Evolutionary conservation across 1,140 invertebrate genomes (phyloP).

Genomic region (Diorhabda elongata): DNA sequence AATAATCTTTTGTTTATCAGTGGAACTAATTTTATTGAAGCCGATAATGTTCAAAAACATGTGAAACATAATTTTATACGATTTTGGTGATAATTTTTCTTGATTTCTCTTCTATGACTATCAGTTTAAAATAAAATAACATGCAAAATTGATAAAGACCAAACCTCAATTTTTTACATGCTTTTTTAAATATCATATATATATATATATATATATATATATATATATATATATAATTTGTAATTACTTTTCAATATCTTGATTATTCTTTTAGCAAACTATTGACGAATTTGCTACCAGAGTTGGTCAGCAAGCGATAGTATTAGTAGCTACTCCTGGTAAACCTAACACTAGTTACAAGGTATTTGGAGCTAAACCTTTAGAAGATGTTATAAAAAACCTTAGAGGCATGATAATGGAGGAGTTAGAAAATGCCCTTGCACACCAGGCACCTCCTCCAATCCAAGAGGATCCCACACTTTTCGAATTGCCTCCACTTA

Average conservation of each 20-base stretch:
- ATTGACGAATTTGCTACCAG: conserved; percentile 96
- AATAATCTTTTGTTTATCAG: too few species aligned
- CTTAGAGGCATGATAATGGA: conserved; percentile 88
- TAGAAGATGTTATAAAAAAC: conserved; percentile 93
- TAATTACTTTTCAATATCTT: not conserved
- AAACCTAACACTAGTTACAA: conserved; percentile 93
- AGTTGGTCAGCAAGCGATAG: conserved; percentile 96
- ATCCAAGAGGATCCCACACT: conserved; percentile 87
- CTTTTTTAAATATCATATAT: not conserved
- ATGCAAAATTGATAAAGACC: conserved; percentile 50
- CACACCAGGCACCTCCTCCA: conserved; percentile 89
- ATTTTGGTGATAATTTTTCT: too few species aligned
- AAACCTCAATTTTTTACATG: conserved; percentile 27
- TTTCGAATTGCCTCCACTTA: conserved; percentile 91
- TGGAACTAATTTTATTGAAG: too few species aligned
- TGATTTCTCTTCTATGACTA: not conserved
- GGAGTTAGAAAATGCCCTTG: conserved; percentile 86
- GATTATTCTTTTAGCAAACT: conserved; percentile 67
- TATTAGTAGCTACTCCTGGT: conserved; percentile 93
- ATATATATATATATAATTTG: too few species aligned
- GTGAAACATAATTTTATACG: too few species aligned
- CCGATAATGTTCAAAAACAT: too few species aligned
- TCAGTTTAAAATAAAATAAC: not conserved
- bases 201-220: too few species aligned
- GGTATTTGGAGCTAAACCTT: conserved; percentile 94